phyloP scores from a whole-genome alignment of 2,797 vertebrate species.

The Bothrops alternatus region DNA sequence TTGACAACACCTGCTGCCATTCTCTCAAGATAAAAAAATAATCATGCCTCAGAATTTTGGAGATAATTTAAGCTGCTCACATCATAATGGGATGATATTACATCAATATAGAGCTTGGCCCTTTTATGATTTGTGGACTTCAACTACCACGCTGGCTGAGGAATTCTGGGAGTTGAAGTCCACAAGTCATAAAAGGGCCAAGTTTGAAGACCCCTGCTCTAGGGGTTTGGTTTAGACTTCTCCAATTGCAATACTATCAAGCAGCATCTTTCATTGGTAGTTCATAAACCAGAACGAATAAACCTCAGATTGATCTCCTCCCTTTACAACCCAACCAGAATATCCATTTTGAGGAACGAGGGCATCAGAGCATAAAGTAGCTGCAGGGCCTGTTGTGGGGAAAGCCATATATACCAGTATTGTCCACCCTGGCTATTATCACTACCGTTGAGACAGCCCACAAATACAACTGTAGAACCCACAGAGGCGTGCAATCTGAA shows the following conservation, averaged over 20 bases:
- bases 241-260: background rate
- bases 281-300: background rate
- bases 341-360: background rate
- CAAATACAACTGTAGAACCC: background rate
- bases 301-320: background rate
- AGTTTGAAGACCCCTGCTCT: too few relatives aligned
- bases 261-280: background rate
- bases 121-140: too few relatives aligned
- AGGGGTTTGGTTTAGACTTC: background rate
- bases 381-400: background rate
- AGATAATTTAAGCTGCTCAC: background rate
- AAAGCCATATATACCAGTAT: too few relatives aligned
- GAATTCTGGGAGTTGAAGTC: too few relatives aligned
- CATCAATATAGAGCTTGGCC: background rate
- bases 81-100: background rate
- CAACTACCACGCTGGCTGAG: too few relatives aligned
- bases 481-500: too few relatives aligned
- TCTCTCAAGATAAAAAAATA: background rate
- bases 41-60: background rate
- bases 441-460: background rate
- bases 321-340: background rate
- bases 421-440: background rate
- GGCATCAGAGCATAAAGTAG: background rate
- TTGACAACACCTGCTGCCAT: background rate
- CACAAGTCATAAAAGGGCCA: too few relatives aligned